A percentile compares a stretch with the other conserved stretches of the same genome.
These are phyloP conservation scores for Dichetophora obliterata DNA, from an alignment of 2,888 invertebrate genomes.

Conservation along the genomic window DNA sequence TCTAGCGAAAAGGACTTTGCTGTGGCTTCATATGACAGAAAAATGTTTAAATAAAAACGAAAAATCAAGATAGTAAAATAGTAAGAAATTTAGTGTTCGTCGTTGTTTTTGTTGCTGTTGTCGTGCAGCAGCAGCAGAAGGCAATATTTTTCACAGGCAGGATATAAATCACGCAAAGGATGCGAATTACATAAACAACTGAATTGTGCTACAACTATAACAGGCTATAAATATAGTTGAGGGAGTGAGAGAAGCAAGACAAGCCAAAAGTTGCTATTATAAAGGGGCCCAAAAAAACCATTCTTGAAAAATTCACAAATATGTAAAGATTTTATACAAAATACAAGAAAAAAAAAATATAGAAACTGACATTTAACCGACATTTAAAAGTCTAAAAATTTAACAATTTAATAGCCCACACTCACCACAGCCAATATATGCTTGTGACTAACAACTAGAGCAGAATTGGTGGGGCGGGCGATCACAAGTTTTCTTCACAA, in stretches of 20 bases:
- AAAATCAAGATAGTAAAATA: not conserved
- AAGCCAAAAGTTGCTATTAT: not conserved
- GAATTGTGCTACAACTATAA: not conserved
- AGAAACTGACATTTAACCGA: no score
- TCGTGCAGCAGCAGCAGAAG: not conserved
- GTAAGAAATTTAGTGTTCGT: not conserved
- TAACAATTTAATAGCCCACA: no score
- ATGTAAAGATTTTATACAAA: not conserved
- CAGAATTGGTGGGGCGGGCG: not conserved
- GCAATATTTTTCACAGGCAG: conserved; percentile 14
- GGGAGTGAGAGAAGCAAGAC: not conserved
- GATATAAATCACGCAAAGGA: conserved; percentile 32
- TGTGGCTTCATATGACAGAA: not conserved
- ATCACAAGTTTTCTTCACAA: not conserved
- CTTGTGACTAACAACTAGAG: not conserved
- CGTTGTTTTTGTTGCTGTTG: not conserved
- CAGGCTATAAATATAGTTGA: not conserved
- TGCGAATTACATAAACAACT: conserved; percentile 13
- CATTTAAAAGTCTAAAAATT: no score
- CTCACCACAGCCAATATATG: no score
- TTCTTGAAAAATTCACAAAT: not conserved
- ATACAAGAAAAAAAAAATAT: no score
- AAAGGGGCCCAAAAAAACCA: not conserved
- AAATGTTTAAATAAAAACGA: not conserved
- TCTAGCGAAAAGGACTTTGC: not conserved